A percentile compares a stretch with the other conserved stretches of the same genome.
Conservation (phyloP, 2,113 vertebrate genomes). For the Spizaetus ornatus region DNA sequence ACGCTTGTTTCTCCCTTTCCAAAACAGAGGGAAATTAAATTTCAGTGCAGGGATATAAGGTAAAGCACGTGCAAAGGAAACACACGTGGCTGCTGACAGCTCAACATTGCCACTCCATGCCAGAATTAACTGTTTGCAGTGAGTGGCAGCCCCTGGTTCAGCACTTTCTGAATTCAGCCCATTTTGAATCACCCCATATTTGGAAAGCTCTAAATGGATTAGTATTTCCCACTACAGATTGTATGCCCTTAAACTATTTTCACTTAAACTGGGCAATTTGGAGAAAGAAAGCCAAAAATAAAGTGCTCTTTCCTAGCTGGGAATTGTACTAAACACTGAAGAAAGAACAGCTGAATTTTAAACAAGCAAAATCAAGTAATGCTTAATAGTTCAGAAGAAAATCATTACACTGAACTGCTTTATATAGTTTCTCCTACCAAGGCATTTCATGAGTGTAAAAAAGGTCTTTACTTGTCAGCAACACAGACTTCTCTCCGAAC, state of each 20-base stretch:
- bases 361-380: background rate
- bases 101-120: background rate
- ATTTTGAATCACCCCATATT: background rate
- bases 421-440: background rate
- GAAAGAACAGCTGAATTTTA: background rate
- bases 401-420: background rate
- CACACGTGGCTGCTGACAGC: background rate
- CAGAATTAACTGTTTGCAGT: background rate
- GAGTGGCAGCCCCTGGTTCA: background rate
- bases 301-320: background rate
- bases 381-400: background rate
- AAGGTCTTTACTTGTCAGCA: background rate
- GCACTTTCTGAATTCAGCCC: background rate
- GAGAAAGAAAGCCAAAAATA: background rate
- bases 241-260: background rate
- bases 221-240: background rate
- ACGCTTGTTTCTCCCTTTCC: background rate
- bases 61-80: background rate
- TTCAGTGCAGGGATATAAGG: background rate
- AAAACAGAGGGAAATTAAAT: background rate
- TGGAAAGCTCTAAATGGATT: background rate
- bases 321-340: background rate
- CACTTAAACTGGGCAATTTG: background rate
- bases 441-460: background rate
- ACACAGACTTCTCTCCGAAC: background rate